Evolutionary conservation across 2,113 vertebrate genomes (phyloP).

Genomic region (Triplophysa dalaica): DNA sequence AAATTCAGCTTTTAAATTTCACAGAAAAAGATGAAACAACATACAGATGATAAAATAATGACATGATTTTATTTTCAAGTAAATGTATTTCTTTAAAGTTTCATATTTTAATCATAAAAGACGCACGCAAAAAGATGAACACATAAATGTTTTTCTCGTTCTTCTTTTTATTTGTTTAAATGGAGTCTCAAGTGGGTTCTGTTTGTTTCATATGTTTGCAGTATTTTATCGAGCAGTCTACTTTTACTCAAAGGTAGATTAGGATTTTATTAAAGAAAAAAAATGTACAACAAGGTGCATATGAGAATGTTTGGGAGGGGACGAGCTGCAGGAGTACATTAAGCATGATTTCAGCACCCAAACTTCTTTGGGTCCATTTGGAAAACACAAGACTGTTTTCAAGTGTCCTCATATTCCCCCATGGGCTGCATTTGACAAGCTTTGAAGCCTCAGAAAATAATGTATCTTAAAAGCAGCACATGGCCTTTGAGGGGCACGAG

Average conservation of each 20-base stretch:
- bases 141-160: background rate
- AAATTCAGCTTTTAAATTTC: no score
- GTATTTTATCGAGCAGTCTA: background rate
- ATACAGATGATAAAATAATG: background rate
- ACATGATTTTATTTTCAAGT: background rate
- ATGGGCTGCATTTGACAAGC: constrained; percentile 72
- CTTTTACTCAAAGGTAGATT: background rate
- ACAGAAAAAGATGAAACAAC: background rate
- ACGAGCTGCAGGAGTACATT: constrained; percentile 59
- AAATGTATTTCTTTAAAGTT: background rate
- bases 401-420: constrained; percentile 66
- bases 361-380: constrained; percentile 76
- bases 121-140: background rate
- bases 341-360: constrained; percentile 67
- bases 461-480: constrained; percentile 75
- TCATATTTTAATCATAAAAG: background rate
- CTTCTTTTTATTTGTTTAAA: background rate
- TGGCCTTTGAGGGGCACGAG: constrained; percentile 59
- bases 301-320: constrained; percentile 47
- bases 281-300: background rate
- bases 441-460: constrained; percentile 78
- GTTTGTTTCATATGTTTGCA: background rate
- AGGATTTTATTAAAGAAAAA: background rate
- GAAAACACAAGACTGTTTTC: constrained; percentile 75
- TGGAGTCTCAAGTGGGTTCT: background rate